Base-by-base conservation (phyloP, 2,888 invertebrate genomes). In the Ormyrus labotus region DNA sequence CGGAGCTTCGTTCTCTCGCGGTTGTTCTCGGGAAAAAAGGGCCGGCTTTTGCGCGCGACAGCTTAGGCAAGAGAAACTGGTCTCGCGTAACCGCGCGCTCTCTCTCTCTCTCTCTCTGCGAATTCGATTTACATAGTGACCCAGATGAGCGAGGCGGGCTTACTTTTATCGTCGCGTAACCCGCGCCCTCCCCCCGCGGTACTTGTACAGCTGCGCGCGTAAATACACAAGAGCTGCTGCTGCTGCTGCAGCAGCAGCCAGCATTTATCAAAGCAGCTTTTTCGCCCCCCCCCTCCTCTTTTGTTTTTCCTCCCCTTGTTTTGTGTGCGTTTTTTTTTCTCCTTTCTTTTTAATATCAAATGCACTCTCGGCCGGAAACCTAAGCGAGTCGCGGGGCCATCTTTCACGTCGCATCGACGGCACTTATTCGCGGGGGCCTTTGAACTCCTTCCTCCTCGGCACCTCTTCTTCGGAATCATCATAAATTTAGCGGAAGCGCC, bases 111-210 rank as follows among this genome's bases (percentile, higher is more conserved):
- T 19, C 19, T 19, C 19, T 1, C 70, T 6, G 64, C 47, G 68
- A 76, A 76, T 81, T 81, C 81, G 77, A 81, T 81, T 81, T 81
- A 77, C 81, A 81, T 77, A 73, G 81, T 81, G 77, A 78, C 77
- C 81, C 64, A 81, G 77, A 81, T 77, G 77, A 81, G 75, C 34
- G 34, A 4, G 34, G 34, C 9, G 57, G 69, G 61, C 63, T 79
- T 74, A 72, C 60, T 68, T 78, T 72, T 78, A 72, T 78, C 78
- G 61, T 55, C 19, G 34, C 58, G 57, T 71, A 71, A 65, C 11
- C 61, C 34, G 34, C 34, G 1, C 34, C 34, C 13, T 13, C 13
- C 13, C 13, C 13, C 34, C 4, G 4, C 34, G 34, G 55, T 19
- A 8, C 76, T 48, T 55, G 55, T 55, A 69, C n/a, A 60, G 7